phyloP scores from a whole-genome alignment of 2,888 invertebrate species.

The Bimastos eiseni region DNA sequence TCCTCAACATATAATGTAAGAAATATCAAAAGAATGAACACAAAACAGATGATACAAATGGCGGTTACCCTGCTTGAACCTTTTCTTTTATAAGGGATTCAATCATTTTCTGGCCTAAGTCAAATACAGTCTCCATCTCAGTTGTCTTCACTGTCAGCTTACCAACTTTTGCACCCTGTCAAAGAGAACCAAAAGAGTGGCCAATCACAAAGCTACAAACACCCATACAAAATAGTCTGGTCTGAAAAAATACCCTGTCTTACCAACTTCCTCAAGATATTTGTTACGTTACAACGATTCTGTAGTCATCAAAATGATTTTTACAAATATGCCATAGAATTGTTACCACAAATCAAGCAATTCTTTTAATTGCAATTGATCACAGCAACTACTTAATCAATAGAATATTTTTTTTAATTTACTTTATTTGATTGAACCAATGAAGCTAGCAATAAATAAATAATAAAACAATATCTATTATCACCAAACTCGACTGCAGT shows the following conservation, averaged over 20 bases:
- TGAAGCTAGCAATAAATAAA: background rate
- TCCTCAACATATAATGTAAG: background rate
- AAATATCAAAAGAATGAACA: background rate
- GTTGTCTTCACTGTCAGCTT: constrained; percentile 96
- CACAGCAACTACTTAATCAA: too few species aligned
- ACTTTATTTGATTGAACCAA: background rate
- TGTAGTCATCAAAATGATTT: background rate
- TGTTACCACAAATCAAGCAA: too few species aligned
- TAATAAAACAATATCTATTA: background rate
- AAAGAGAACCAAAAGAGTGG: background rate
- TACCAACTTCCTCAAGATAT: background rate
- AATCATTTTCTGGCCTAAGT: constrained; percentile 96
- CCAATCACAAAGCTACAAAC: background rate
- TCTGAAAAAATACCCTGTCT: background rate
- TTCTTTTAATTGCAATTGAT: too few species aligned
- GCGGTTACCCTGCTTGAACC: constrained; percentile 68
- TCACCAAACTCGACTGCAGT: background rate
- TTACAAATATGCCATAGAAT: background rate
- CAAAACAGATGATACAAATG: background rate
- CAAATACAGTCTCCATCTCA: constrained; percentile 99
- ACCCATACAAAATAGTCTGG: background rate
- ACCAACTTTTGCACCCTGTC: constrained; percentile 78
- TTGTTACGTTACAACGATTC: background rate
- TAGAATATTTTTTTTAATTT: too few species aligned
- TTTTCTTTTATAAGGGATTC: constrained; percentile 94